A percentile compares a stretch with the other conserved stretches of the same genome.
These are phyloP conservation scores for Aporophyla nigra DNA, from an alignment of 2,888 invertebrate species.

Conservation along the genomic window DNA sequence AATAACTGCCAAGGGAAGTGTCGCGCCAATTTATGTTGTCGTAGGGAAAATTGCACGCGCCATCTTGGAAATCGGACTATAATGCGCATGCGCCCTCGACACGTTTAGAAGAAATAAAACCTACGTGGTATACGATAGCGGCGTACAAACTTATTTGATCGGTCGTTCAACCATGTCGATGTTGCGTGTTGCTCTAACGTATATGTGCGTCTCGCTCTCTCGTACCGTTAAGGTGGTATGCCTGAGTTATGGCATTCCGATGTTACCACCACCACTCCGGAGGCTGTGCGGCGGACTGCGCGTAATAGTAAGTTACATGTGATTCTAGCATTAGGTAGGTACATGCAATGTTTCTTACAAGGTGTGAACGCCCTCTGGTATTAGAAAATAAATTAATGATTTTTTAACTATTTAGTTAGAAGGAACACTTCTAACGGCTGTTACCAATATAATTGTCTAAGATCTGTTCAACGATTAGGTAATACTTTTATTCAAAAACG, in stretches of 20 bases:
- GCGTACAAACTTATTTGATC: constrained; percentile 90
- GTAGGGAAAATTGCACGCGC: constrained; percentile 76
- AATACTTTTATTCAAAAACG: constrained; percentile 26
- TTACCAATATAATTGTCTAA: not conserved
- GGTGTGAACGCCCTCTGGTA: constrained; percentile 80
- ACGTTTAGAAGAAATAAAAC: constrained; percentile 88
- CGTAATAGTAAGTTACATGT: constrained; percentile 82
- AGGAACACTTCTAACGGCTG: constrained; percentile 17
- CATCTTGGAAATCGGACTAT: constrained; percentile 82
- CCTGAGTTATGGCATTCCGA: constrained; percentile 90
- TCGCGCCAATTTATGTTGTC: constrained; percentile 66
- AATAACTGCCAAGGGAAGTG: constrained; percentile 62
- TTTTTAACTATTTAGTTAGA: constrained; percentile 56
- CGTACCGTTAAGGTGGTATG: constrained; percentile 90
- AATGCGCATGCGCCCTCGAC: constrained; percentile 80
- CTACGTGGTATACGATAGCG: constrained; percentile 87
- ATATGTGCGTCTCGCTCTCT: constrained; percentile 79
- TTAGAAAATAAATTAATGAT: constrained; percentile 79
- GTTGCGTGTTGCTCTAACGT: constrained; percentile 74
- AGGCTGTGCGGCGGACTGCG: constrained; percentile 81
- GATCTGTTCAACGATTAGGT: not conserved
- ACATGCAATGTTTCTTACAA: constrained; percentile 78
- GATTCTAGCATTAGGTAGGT: constrained; percentile 77
- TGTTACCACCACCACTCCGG: constrained; percentile 87
- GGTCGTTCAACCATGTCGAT: constrained; percentile 90